Base-by-base conservation (phyloP, 2,888 invertebrate genomes). In the Steinernema carpocapsae region DNA sequence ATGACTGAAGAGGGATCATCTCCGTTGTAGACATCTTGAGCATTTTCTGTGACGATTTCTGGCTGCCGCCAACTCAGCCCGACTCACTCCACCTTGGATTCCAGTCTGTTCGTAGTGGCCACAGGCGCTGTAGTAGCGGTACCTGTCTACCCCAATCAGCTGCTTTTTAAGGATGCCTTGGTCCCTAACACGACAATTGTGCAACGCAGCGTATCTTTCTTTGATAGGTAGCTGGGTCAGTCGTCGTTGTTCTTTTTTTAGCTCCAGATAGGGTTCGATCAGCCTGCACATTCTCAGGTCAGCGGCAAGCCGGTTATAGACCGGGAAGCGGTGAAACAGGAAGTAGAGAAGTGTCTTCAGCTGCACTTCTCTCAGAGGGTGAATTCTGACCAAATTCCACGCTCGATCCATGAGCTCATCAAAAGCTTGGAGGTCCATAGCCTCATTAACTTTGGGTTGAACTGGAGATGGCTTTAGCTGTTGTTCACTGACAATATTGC, bases 231-330 rank as follows among this genome's bases (percentile, higher is more conserved):
- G 64, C 14, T 64, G 64, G 3, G 64, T 64, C 32, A 64, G 17
- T 14, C 64, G 2, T 1, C 64, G 29, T 37, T 64, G 64, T n/a
- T 64, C 64, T 17, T 64, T 64, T 17, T 37, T 29, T 17, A 64
- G 64, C 32, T 74, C 72, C 46, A 77, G 19, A 48, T 71, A 77
- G 10, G 77, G 72, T 14, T 77, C 80, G n/a, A 79, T 46, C 17
- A 80, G 64, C 1, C 77, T 76, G 56, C 77, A 80, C 22, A 80
- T 45, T 19, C 78, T 52, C 1, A 70, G 51, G 51, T 79, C 80
- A 6, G 74, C 73, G 14, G 79, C 43, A 26, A 79, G 74, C n/a
- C 79, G 72, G 24, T 74, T 74, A 64, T 76, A 81, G 46, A 78
- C 73, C n/a, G 79, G 79, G 29, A 80, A 76, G 6, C 56, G 75